These are phyloP conservation scores for Capromys pilorides DNA, from an alignment of 2,797 vertebrate genomes.

Conservation along the genomic window DNA sequence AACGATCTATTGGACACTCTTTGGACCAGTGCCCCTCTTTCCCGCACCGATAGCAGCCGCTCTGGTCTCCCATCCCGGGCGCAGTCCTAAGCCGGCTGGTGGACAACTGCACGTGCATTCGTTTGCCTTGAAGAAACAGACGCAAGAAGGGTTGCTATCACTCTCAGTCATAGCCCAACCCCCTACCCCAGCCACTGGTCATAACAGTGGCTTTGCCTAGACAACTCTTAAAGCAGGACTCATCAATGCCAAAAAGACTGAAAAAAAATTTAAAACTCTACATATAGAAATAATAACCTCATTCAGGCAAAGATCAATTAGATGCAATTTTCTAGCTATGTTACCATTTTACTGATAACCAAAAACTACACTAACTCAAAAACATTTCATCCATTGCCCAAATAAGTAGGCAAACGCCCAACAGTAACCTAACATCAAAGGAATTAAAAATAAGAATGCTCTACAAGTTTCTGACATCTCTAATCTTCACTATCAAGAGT, in stretches of 20 bases:
- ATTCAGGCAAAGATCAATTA: slow-evolving; percentile 60
- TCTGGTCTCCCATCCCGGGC: no score
- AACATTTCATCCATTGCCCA: slow-evolving; percentile 43
- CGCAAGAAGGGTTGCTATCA: slow-evolving; percentile 88
- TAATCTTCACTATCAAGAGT: background rate
- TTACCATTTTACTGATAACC: slow-evolving; percentile 19
- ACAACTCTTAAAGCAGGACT: slow-evolving; percentile 52
- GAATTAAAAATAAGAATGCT: slow-evolving; percentile 6
- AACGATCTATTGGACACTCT: no score
- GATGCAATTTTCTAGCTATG: slow-evolving; percentile 43
- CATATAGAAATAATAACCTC: slow-evolving; percentile 18
- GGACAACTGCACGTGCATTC: no score
- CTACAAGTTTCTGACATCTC: slow-evolving; percentile 21
- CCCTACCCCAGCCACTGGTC: slow-evolving; percentile 71
- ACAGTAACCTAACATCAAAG: slow-evolving; percentile 34
- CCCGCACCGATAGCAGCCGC: no score
- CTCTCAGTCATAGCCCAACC: slow-evolving; percentile 71
- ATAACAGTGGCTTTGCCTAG: slow-evolving; percentile 59
- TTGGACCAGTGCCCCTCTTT: no score
- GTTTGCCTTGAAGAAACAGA: slow-evolving; percentile 85
- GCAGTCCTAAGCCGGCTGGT: no score
- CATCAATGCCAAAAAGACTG: slow-evolving; percentile 27
- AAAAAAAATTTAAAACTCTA: background rate
- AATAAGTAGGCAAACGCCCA: slow-evolving; percentile 34
- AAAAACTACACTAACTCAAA: slow-evolving; percentile 12